Conservation (phyloP, 2,797 vertebrate genomes). For the Darevskia mixta region DNA sequence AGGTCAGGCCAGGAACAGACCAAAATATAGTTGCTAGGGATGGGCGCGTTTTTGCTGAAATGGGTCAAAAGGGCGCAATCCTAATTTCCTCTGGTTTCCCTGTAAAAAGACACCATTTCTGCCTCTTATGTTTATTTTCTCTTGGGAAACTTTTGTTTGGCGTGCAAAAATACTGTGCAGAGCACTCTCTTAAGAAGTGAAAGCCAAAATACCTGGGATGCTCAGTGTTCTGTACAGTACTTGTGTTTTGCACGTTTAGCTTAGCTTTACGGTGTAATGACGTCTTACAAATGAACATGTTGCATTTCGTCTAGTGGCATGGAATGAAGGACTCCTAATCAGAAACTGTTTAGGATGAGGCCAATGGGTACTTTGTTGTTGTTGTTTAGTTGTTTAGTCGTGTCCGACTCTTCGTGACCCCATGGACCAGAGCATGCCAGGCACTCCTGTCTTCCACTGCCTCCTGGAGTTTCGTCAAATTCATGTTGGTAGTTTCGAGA, state of each 20-base stretch:
- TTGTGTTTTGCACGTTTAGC: constrained; percentile 4
- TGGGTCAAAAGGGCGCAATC: constrained; percentile 58
- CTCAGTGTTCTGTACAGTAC: neutral
- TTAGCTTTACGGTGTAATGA: neutral
- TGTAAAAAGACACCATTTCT: constrained; percentile 56
- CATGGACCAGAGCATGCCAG: too few relatives aligned
- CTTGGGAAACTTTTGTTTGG: constrained; percentile 53
- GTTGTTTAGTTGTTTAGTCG: too few relatives aligned
- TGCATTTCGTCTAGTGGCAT: neutral
- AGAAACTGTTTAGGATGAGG: neutral
- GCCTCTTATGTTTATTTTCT: constrained; percentile 54
- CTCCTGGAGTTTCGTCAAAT: too few relatives aligned
- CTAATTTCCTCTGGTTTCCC: constrained; percentile 49
- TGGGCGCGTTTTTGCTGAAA: constrained; percentile 57
- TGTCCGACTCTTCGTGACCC: too few relatives aligned
- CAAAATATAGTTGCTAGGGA: constrained; percentile 33
- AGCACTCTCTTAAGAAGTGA: constrained; percentile 43
- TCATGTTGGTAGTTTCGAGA: too few relatives aligned
- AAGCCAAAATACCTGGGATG: neutral
- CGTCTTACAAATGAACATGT: neutral
- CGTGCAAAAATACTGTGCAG: constrained; percentile 40
- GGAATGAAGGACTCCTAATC: neutral
- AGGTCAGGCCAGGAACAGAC: constrained; percentile 31
- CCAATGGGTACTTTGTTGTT: neutral
- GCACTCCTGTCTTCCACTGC: too few relatives aligned